Evolutionary conservation across 23 tunicate species (phyloP).

Genomic region (Styela plicata): DNA sequence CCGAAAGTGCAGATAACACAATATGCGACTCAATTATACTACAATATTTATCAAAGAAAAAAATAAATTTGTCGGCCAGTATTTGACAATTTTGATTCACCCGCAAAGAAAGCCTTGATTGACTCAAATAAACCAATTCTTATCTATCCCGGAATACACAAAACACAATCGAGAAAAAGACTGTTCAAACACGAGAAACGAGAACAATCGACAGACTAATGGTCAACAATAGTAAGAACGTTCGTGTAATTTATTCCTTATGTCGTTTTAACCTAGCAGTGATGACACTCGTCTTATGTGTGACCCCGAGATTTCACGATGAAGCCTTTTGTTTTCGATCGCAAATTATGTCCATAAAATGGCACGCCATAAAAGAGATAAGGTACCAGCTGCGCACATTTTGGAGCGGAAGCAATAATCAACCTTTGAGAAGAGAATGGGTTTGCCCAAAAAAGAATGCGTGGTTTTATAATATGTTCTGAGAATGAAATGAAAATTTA

Average conservation of each 20-base stretch:
- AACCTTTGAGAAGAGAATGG: not conserved
- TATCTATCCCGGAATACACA: not conserved
- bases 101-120: no score
- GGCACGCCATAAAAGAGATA: not conserved
- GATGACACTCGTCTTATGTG: not conserved
- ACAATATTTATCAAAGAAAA: no score
- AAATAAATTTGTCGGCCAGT: no score
- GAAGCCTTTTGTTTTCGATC: not conserved
- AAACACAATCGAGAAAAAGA: not conserved
- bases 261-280: not conserved
- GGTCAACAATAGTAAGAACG: not conserved
- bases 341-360: not conserved
- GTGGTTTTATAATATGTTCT: no score
- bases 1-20: no score
- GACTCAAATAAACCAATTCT: not conserved
- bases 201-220: not conserved
- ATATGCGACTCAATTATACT: no score
- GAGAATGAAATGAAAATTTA: no score
- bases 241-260: not conserved
- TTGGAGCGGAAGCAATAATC: not conserved
- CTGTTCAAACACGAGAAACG: not conserved
- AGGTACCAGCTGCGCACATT: not conserved
- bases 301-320: not conserved
- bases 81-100: no score
- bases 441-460: not conserved